A percentile compares a stretch with the other conserved stretches of the same genome.
phyloP scores from a whole-genome alignment of 2,888 invertebrate species.

The Eupithecia subfuscata region DNA sequence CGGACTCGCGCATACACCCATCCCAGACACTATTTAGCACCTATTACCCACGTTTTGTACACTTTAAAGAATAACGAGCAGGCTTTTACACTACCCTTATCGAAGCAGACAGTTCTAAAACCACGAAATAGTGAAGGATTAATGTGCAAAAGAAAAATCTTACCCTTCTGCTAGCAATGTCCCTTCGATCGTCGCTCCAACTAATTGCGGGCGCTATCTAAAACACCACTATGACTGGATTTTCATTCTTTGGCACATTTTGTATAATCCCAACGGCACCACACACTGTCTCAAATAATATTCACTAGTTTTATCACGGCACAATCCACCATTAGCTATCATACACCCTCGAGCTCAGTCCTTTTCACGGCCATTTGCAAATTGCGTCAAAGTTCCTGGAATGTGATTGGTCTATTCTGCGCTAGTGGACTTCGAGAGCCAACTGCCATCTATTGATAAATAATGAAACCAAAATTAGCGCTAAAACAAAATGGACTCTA shows the following conservation, averaged over 20 bases:
- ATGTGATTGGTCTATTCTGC: constrained; percentile 77
- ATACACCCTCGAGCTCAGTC: constrained; percentile 80
- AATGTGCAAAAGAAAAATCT: constrained; percentile 66
- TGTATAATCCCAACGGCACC: constrained; percentile 75
- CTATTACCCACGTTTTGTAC: constrained; percentile 18
- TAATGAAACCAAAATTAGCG: constrained; percentile 52
- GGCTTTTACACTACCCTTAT: constrained; percentile 32
- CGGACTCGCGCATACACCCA: constrained; percentile 59
- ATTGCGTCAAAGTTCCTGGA: constrained; percentile 82
- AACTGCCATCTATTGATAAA: constrained; percentile 62
- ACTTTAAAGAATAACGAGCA: constrained; percentile 26
- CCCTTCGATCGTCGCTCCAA: constrained; percentile 77
- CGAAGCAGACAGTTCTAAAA: constrained; percentile 43
- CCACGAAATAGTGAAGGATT: constrained; percentile 51
- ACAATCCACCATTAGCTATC: constrained; percentile 77
- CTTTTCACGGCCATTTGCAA: constrained; percentile 85
- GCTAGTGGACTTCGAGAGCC: constrained; percentile 65
- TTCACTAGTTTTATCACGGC: constrained; percentile 76
- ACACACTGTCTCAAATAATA: constrained; percentile 74
- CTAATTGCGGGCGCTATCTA: constrained; percentile 75
- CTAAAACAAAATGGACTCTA: constrained; percentile 51
- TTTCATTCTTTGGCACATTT: constrained; percentile 84
- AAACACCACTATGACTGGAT: constrained; percentile 81
- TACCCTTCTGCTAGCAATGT: constrained; percentile 82
- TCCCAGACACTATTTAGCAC: constrained; percentile 29